phyloP scores from a whole-genome alignment of 1,140 invertebrate genomes.

The Cheumatopsyche charites region DNA sequence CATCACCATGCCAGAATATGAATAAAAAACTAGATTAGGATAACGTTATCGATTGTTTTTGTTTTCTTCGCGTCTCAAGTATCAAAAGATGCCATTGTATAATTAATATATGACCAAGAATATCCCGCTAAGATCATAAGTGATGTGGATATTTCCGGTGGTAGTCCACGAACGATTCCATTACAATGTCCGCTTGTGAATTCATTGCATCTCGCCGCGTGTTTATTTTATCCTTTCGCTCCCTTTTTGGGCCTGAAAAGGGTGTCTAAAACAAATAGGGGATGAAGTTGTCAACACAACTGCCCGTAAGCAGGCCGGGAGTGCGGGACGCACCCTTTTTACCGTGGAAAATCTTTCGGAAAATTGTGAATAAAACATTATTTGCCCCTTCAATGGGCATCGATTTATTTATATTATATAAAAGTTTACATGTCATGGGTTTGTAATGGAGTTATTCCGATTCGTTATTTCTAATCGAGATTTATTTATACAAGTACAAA shows the following conservation, averaged over 20 bases:
- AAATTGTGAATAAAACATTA: conserved; percentile 37
- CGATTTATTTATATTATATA: conserved; percentile 13
- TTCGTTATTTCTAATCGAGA: too few species aligned
- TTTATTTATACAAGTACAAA: too few species aligned
- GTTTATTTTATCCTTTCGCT: conserved; percentile 31
- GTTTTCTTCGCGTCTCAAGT: too few species aligned
- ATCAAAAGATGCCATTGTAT: too few species aligned
- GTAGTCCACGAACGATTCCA: conserved; percentile 18
- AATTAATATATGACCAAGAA: background rate
- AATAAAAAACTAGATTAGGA: too few species aligned
- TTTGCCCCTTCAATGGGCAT: conserved; percentile 15
- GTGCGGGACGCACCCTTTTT: conserved; percentile 3
- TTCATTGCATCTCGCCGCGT: conserved; percentile 33
- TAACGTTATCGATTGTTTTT: too few species aligned
- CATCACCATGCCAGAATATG: too few species aligned
- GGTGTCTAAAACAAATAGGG: conserved; percentile 36
- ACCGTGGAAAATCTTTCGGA: conserved; percentile 19
- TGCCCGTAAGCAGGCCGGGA: background rate
- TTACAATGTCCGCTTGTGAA: conserved; percentile 26
- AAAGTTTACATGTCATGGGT: too few species aligned
- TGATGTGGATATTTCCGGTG: conserved; percentile 2
- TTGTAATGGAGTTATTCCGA: too few species aligned
- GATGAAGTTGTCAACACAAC: conserved; percentile 39
- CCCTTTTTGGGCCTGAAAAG: conserved; percentile 30
- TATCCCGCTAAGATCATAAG: background rate